Base-by-base conservation (phyloP, 1,140 invertebrate genomes). In the Drosophila ohnishii region DNA sequence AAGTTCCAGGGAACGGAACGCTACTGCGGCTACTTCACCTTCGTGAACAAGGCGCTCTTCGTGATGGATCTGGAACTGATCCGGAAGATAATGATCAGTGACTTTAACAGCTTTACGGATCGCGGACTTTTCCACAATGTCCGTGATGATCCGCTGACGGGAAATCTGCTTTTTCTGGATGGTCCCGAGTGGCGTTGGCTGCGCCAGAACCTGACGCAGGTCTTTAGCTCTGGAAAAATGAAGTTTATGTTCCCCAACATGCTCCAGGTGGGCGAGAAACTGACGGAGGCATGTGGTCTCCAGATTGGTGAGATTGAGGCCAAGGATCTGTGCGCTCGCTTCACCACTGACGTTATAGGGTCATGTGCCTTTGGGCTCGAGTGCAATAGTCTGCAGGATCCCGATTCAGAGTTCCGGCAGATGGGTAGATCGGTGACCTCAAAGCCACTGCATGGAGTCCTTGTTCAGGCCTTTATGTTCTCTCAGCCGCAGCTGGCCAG, bases 191-290 rank as follows among this genome's bases (percentile, higher is more conserved):
- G 95, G 95, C 93, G 93, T 51, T 86, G 92, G 39, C 91, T 95
- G 35, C 91, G 95, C 48, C 91, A 92, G 8, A 93, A 95, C 62
- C 91, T 95, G 28, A 94, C 94, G 32, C 94, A 94, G 5, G 93
- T 93, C 0, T 95, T 95, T 75, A 95, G 93, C 28, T 93, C 93
- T 0, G 93, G 93, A 5, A 95, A 95, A 85, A 92, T 95, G 75
- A 94, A 93, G 74, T 92, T 83, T 14, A 94, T 94, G 93, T 94
- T 93, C 76, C 86, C 91, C 55, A 92, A 92, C 10, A 92, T 94
- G 40, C 92, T 92, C 6, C 80, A 91, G 3, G 92, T 92, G 71
- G 92, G 92, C 10, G 67, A 90, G 6, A 53, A 56, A 3, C 16
- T 90, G 32, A 39, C 56, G 0, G n/a, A 40, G 11, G 56, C 73